Evolutionary conservation across 2,797 vertebrate species (phyloP), one percentile per base, ranked within the genome.

Genomic region (Pipistrellus pygmaeus): DNA sequence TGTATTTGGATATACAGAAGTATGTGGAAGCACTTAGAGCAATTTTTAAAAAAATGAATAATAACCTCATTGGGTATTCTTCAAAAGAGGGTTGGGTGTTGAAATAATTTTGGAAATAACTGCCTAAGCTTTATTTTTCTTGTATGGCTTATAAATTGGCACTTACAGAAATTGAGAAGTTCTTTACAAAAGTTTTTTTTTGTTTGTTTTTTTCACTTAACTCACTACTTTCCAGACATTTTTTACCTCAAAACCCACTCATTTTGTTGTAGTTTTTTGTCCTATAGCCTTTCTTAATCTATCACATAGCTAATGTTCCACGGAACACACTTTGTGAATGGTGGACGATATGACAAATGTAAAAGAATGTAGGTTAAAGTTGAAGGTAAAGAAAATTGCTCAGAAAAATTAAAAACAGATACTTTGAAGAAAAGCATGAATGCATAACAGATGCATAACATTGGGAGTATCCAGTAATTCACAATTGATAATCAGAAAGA

Each of bases 11-110:
- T 46, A 69, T 71, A 7, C 73, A 81, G 41, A 93, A 41, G 6
- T 55, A 27, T 44, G 23, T 23, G 30, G n/a, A 86, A 9, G 18
- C 53, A 82, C 44, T 81, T 27, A 90, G 3, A 68, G 41, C 9
- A 20, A 51, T 35, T 94, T 41, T 41, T 84, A 18, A 46, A 85
- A 53, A 90, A 17, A 85, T 68, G 76, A 80, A 81, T 88, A 35
- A 6, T 90, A 72, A 64, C 60, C 46, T 20, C 82, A 17, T 75
- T 41, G 35, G 35, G 17, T 62, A 8, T 15, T 91, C 76, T 96
- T 94, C 48, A 85, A 85, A 88, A 95, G 6, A 81, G 8, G 6
- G 20, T 73, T 83, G 30, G 20, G 51, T 92, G 21, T 92, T 95
- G 51, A 90, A 66, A 68, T 86, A 91, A 90, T 86, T 73, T 88